phyloP scores from a whole-genome alignment of 1,140 invertebrate species.

The Tetragnatha versicolor region DNA sequence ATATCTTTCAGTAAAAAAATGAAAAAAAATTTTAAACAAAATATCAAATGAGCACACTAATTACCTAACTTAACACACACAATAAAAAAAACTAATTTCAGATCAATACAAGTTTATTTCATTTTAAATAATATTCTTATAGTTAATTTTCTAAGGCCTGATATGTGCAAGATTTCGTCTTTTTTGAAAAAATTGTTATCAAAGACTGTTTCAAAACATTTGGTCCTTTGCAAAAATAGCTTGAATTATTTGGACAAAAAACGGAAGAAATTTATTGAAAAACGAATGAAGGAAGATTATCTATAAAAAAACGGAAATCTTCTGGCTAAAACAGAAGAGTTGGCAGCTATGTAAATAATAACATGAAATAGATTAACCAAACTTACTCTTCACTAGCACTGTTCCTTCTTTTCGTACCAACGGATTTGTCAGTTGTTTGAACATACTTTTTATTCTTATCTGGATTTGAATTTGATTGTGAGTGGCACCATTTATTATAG shows the following conservation, averaged over 20 bases:
- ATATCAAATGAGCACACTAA: no score
- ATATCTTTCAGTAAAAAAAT: no score
- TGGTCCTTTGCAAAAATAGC: not conserved
- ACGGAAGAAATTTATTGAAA: not conserved
- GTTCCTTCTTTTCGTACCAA: not conserved
- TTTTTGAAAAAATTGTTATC: not conserved
- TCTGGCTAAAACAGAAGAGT: no score
- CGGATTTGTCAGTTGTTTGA: not conserved
- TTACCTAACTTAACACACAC: no score
- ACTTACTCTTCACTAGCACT: conserved; percentile 31
- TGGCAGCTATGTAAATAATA: not conserved
- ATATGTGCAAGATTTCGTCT: no score
- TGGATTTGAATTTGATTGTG: not conserved
- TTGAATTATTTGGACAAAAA: not conserved
- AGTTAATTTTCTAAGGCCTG: no score
- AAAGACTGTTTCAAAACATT: not conserved
- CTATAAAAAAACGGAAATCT: not conserved
- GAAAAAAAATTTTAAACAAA: no score
- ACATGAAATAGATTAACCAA: not conserved
- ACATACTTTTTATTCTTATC: not conserved
- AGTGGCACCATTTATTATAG: conserved; percentile 13
- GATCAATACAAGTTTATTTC: no score
- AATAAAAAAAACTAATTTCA: no score
- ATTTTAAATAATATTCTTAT: no score
- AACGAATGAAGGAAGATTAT: not conserved